phyloP scores from a whole-genome alignment of 2,888 invertebrate genomes.

The Tromatobia lineatoria region DNA sequence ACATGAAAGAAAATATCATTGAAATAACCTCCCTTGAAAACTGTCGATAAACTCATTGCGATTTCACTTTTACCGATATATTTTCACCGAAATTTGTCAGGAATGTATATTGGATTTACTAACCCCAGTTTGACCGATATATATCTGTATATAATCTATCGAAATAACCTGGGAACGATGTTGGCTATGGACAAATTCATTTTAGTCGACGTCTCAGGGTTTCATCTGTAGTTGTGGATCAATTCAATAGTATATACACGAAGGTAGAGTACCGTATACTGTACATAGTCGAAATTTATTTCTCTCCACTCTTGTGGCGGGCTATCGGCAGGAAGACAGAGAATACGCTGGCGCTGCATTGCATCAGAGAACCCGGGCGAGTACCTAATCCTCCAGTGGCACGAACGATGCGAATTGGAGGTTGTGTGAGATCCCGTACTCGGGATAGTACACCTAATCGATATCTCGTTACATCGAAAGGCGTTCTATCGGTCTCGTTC shows the following conservation, averaged over 20 bases:
- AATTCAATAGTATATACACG: slow-evolving; percentile 9
- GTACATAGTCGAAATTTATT: slow-evolving; percentile 44
- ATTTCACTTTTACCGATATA: background rate
- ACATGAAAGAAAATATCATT: background rate
- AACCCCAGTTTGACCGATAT: background rate
- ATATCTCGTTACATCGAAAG: slow-evolving; percentile 68
- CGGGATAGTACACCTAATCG: slow-evolving; percentile 66
- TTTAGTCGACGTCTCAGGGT: slow-evolving; percentile 8
- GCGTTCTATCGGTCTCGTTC: slow-evolving; percentile 35
- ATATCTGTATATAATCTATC: background rate
- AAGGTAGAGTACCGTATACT: background rate
- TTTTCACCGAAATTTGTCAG: background rate
- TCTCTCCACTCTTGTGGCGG: slow-evolving; percentile 16
- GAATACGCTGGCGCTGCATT: slow-evolving; percentile 41
- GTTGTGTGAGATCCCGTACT: slow-evolving; percentile 52
- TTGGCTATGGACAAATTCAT: slow-evolving; percentile 33
- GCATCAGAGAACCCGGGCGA: slow-evolving; percentile 43
- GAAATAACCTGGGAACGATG: slow-evolving; percentile 20
- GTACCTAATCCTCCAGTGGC: slow-evolving; percentile 63
- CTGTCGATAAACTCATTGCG: too few relatives aligned
- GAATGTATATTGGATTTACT: slow-evolving; percentile 13
- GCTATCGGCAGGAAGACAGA: slow-evolving; percentile 48
- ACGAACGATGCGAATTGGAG: slow-evolving; percentile 56
- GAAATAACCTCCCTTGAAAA: background rate
- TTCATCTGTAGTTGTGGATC: slow-evolving; percentile 1